phyloP scores from a whole-genome alignment of 2,797 vertebrate genomes.

The Xerus rutilus region DNA sequence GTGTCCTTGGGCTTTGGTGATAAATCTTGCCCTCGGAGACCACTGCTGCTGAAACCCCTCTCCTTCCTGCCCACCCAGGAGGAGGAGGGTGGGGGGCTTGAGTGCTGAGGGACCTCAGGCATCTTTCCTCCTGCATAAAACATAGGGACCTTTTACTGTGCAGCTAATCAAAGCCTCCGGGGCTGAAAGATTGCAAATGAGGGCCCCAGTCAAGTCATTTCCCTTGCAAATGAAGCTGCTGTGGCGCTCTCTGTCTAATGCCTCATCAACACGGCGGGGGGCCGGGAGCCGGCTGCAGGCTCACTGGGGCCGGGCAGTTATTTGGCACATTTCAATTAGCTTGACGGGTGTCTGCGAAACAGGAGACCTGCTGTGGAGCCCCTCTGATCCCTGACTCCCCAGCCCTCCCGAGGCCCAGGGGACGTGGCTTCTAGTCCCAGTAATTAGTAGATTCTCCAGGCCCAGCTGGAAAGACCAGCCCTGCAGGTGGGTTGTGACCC shows the following conservation, averaged over 20 bases:
- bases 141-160: not conserved
- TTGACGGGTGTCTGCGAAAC: not conserved
- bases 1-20: not conserved
- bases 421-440: fast-evolving
- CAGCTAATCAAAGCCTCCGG: constrained; percentile 75
- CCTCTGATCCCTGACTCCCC: not conserved
- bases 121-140: constrained; percentile 32
- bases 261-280: constrained; percentile 70
- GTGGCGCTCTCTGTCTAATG: not conserved
- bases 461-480: too few relatives aligned
- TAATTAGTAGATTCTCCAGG: not conserved
- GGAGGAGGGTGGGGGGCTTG: too few relatives aligned
- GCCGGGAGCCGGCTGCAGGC: not conserved
- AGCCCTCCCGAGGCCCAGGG: not conserved
- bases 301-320: fast-evolving
- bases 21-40: not conserved
- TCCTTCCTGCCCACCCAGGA: not conserved
- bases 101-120: not conserved
- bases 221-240: constrained; percentile 85
- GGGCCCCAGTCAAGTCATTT: constrained; percentile 81
- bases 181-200: not conserved
- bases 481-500: fast-evolving
- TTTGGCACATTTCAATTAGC: constrained; percentile 69
- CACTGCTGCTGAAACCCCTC: fast-evolving
- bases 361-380: fast-evolving